phyloP scores from a whole-genome alignment of 1,140 invertebrate species.

The Alviniconcha marisindica region DNA sequence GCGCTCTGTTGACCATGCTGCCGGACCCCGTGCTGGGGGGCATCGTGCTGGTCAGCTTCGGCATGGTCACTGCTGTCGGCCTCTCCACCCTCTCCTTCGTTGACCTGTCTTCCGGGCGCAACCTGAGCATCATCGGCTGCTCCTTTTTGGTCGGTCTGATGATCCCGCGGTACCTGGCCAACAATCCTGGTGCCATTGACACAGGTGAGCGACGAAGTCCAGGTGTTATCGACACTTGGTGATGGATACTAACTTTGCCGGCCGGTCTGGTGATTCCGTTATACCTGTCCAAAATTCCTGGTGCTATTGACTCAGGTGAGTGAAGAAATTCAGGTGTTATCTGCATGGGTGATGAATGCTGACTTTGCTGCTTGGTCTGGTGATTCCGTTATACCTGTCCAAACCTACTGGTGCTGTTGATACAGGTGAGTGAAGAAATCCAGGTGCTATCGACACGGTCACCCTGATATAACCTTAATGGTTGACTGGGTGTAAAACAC shows the following conservation, averaged over 20 bases:
- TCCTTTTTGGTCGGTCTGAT: slow-evolving; percentile 76
- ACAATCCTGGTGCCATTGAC: slow-evolving; percentile 81
- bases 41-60: slow-evolving; percentile 67
- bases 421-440: too few relatives aligned
- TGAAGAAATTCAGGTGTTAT: too few relatives aligned
- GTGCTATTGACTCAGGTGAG: slow-evolving; percentile 83
- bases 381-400: too few relatives aligned
- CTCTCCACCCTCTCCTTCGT: slow-evolving; percentile 69
- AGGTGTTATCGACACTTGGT: too few relatives aligned
- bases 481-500: too few relatives aligned
- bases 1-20: slow-evolving; percentile 91
- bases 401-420: too few relatives aligned
- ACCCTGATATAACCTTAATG: too few relatives aligned
- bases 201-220: slow-evolving; percentile 80
- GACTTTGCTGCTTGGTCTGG: slow-evolving; percentile 74
- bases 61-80: slow-evolving; percentile 76
- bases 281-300: slow-evolving; percentile 80
- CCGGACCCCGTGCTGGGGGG: slow-evolving; percentile 89
- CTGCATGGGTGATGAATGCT: background rate
- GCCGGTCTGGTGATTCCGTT: slow-evolving; percentile 77
- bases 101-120: slow-evolving; percentile 72
- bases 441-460: background rate
- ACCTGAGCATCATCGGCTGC: slow-evolving; percentile 75
- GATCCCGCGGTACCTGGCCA: slow-evolving; percentile 79
- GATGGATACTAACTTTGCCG: slow-evolving; percentile 62